phyloP scores from a whole-genome alignment of 2,113 vertebrate genomes.

The western clawed frog (Xenopus tropicalis) region DNA sequence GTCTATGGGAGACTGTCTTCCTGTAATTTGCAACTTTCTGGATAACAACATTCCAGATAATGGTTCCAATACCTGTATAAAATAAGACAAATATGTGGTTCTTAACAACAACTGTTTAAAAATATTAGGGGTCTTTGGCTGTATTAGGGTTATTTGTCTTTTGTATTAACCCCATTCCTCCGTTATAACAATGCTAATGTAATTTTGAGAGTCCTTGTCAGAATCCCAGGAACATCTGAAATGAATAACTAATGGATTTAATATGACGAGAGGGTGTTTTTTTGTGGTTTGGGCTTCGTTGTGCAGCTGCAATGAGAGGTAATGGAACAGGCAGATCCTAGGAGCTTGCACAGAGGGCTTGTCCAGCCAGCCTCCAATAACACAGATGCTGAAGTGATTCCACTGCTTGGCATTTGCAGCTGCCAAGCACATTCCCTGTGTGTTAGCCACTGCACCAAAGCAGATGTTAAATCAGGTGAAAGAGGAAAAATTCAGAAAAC shows the following conservation, averaged over 20 bases:
- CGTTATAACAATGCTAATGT: no score
- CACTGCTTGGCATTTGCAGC: slow-evolving; percentile 3
- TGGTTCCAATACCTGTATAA: no score
- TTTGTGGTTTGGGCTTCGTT: slow-evolving; percentile 1
- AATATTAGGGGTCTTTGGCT: no score
- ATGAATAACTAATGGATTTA: not conserved
- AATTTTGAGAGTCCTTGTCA: no score
- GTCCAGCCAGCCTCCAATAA: not conserved
- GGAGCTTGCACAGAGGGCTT: rapidly evolving
- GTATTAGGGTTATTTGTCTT: no score
- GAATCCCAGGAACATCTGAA: not conserved
- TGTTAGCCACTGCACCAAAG: not conserved
- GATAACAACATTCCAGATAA: no score
- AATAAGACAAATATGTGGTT: no score
- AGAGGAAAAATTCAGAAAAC: not conserved
- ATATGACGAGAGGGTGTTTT: not conserved
- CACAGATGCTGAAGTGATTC: not conserved
- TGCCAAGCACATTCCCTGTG: not conserved
- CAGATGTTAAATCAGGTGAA: slow-evolving; percentile 10
- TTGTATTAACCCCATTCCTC: no score
- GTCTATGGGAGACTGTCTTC: no score
- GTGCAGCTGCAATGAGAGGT: not conserved
- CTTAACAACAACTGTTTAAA: no score
- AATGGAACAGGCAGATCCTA: not conserved
- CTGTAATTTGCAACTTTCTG: no score